Evolutionary conservation across 1,140 invertebrate genomes (phyloP).

Genomic region (Rhagoletis zephyria): DNA sequence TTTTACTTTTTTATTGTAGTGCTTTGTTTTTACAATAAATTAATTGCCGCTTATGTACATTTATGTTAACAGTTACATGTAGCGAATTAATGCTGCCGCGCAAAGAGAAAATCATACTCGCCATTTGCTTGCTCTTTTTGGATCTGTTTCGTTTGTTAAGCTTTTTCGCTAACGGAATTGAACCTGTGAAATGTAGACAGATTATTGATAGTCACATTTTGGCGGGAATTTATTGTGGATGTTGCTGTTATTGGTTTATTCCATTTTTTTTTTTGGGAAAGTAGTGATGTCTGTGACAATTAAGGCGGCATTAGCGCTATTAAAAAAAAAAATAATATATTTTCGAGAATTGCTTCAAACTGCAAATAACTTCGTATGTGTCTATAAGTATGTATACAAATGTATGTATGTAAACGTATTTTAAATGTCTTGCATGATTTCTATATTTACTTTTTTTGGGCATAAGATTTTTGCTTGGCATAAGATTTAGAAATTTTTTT

Average conservation of each 20-base stretch:
- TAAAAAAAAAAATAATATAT: neutral
- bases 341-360: neutral
- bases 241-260: neutral
- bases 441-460: neutral
- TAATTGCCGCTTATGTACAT: neutral
- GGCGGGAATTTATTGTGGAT: neutral
- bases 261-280: no score
- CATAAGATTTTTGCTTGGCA: neutral
- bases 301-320: neutral
- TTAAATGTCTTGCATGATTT: no score
- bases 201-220: neutral
- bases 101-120: neutral
- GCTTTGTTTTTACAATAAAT: neutral
- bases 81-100: neutral
- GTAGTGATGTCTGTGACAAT: neutral
- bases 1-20: neutral
- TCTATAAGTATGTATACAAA: neutral
- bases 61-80: slow-evolving; percentile 23
- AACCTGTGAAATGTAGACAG: slow-evolving; percentile 24
- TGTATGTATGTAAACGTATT: neutral
- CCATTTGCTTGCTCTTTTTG: slow-evolving; percentile 15
- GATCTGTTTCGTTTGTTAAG: neutral
- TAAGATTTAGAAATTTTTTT: neutral
- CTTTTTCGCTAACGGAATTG: slow-evolving; percentile 29
- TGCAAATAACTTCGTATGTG: neutral